A percentile compares a stretch with the other conserved stretches of the same genome.
These are phyloP conservation scores for Datnioides undecimradiatus DNA, from an alignment of 2,113 vertebrate genomes.

Conservation along the genomic window DNA sequence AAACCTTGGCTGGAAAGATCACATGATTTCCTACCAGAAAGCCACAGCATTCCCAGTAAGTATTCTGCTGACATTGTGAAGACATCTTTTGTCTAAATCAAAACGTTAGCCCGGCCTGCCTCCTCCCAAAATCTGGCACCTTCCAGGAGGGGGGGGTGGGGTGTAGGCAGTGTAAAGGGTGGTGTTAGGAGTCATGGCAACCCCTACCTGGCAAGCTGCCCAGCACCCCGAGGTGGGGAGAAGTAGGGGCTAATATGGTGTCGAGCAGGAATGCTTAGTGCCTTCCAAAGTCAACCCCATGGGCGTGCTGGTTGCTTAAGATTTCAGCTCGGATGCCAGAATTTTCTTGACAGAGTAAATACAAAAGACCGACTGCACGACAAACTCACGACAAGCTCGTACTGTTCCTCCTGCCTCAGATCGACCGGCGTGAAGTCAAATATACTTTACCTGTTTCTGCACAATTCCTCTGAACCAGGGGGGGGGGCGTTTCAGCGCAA, in stretches of 20 bases:
- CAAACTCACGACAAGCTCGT: not conserved
- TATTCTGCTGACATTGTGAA: conserved; percentile 95
- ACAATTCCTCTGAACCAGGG: not conserved
- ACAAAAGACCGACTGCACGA: conserved; percentile 39
- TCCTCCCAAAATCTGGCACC: conserved; percentile 91
- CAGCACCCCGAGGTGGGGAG: conserved; percentile 89
- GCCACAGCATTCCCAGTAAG: conserved; percentile 91
- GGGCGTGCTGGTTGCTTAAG: conserved; percentile 87
- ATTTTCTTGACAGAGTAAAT: conserved; percentile 76
- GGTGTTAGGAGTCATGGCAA: conserved; percentile 96
- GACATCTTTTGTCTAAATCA: conserved; percentile 97
- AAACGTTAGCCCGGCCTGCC: conserved; percentile 91
- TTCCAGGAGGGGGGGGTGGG: conserved; percentile 79
- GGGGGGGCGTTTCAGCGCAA: not conserved
- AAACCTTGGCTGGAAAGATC: conserved; percentile 91
- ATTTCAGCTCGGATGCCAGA: conserved; percentile 86
- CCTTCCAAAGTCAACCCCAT: conserved; percentile 92
- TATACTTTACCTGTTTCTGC: not conserved
- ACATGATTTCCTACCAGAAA: conserved; percentile 92
- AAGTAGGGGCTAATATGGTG: conserved; percentile 90
- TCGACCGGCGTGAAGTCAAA: not conserved
- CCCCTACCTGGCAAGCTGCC: conserved; percentile 95
- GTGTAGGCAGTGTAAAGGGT: conserved; percentile 62
- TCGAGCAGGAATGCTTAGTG: conserved; percentile 89
- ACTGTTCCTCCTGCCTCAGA: not conserved